phyloP scores from a whole-genome alignment of 2,113 vertebrate species.

The Megaleporinus macrocephalus region DNA sequence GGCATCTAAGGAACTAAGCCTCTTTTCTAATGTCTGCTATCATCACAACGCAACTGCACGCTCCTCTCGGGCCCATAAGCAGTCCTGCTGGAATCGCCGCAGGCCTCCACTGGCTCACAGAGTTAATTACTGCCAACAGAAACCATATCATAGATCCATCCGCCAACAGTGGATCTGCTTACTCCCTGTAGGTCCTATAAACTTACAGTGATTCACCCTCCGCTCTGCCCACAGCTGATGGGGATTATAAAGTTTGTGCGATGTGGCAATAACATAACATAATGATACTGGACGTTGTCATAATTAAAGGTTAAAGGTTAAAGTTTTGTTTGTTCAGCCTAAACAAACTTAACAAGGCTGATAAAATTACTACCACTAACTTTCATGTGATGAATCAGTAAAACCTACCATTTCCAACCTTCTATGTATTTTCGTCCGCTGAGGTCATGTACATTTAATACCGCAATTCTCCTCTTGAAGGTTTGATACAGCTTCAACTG shows the following conservation, averaged over 20 bases:
- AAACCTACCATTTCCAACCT: too few relatives aligned
- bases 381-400: too few relatives aligned
- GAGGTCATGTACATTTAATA: too few relatives aligned
- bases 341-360: too few relatives aligned
- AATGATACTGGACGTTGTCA: too few relatives aligned
- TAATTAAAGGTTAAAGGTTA: too few relatives aligned
- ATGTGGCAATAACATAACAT: too few relatives aligned
- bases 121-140: conserved; percentile 43
- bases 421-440: too few relatives aligned
- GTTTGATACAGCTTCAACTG: too few relatives aligned
- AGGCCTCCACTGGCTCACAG: conserved; percentile 26
- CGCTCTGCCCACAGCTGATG: neutral
- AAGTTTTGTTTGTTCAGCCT: too few relatives aligned
- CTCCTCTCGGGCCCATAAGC: neutral
- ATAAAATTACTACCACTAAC: too few relatives aligned
- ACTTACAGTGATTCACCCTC: neutral
- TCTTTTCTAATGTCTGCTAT: conserved; percentile 31
- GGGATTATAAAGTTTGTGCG: neutral
- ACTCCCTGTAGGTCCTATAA: neutral
- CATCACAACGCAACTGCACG: conserved; percentile 25
- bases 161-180: neutral
- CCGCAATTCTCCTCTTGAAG: too few relatives aligned
- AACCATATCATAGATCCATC: conserved; percentile 18
- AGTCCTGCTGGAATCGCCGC: conserved; percentile 3
- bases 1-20: conserved; percentile 10